Evolutionary conservation across 2,888 invertebrate genomes (phyloP).

Genomic region (Tachina fera): DNA sequence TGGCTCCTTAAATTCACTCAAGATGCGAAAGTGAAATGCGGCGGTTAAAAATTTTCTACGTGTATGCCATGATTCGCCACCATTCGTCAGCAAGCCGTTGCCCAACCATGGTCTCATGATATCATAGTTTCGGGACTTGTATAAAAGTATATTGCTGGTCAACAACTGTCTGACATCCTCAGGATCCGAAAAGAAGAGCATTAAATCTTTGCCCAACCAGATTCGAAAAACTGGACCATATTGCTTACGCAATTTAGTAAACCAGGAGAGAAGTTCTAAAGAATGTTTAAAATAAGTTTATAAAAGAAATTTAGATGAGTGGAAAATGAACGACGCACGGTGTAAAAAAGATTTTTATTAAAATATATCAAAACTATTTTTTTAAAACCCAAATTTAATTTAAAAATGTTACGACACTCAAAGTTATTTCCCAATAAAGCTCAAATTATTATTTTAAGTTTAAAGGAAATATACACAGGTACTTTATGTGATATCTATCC

Average conservation of each 20-base stretch:
- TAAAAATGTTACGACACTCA: too few relatives aligned
- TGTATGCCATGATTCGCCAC: constrained; percentile 85
- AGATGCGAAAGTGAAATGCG: constrained; percentile 91
- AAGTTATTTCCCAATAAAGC: too few relatives aligned
- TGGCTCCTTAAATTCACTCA: constrained; percentile 88
- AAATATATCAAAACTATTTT: too few relatives aligned
- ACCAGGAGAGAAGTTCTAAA: constrained; percentile 79
- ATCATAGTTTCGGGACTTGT: constrained; percentile 79
- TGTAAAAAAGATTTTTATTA: too few relatives aligned
- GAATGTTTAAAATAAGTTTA: neutral
- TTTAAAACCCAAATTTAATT: too few relatives aligned
- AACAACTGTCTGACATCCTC: constrained; percentile 79
- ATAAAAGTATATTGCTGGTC: constrained; percentile 77
- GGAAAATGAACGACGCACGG: too few relatives aligned
- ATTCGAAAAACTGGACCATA: constrained; percentile 80
- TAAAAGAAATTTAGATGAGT: neutral
- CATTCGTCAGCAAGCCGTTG: constrained; percentile 79
- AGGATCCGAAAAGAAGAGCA: constrained; percentile 79
- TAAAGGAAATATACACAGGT: too few relatives aligned
- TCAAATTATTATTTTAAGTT: too few relatives aligned
- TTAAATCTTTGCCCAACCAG: constrained; percentile 81
- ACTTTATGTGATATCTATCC: too few relatives aligned
- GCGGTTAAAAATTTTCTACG: constrained; percentile 90
- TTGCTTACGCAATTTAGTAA: constrained; percentile 75
- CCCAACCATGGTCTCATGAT: constrained; percentile 80